Evolutionary conservation across 2,113 vertebrate genomes (phyloP).

Genomic region (Odontesthes bonariensis): DNA sequence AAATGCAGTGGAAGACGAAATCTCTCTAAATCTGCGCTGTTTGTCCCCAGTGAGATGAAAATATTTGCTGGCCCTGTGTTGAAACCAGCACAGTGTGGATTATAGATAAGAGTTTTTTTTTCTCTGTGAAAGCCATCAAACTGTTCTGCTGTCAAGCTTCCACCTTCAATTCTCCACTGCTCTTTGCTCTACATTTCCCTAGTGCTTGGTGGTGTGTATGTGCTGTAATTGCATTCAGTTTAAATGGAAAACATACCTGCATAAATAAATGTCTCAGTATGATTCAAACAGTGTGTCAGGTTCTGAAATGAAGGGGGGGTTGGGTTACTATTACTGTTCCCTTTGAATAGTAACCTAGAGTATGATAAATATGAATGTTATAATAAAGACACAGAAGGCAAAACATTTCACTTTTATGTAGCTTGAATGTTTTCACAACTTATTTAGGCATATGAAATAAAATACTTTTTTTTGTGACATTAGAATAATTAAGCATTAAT

Average conservation of each 20-base stretch:
- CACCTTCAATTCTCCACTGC: constrained; percentile 76
- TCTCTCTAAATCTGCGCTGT: constrained; percentile 10
- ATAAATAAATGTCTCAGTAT: constrained; percentile 90
- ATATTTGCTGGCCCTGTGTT: constrained; percentile 29
- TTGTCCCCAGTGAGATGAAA: not conserved
- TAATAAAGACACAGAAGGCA: too few species aligned
- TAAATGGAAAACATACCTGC: constrained; percentile 90
- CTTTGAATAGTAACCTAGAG: too few species aligned
- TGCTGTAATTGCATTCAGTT: constrained; percentile 96
- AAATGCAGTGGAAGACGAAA: not conserved
- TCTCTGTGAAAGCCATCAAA: constrained; percentile 69
- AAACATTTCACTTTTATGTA: not conserved
- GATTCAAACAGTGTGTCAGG: constrained; percentile 66
- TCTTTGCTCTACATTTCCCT: constrained; percentile 80
- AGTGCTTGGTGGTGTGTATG: constrained; percentile 94
- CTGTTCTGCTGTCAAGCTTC: constrained; percentile 80
- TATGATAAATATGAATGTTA: not conserved
- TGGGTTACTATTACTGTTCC: too few species aligned
- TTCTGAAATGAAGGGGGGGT: constrained; percentile 29
- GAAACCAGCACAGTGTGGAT: constrained; percentile 43
- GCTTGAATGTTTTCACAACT: constrained; percentile 15
- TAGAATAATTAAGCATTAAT: not conserved
- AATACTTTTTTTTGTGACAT: not conserved
- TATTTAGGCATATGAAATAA: not conserved
- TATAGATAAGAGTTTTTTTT: constrained; percentile 25